A percentile compares a stretch with the other conserved stretches of the same genome.
These are phyloP conservation scores for Discoglossus pictus DNA, from an alignment of 2,797 vertebrate species.

Conservation along the genomic window DNA sequence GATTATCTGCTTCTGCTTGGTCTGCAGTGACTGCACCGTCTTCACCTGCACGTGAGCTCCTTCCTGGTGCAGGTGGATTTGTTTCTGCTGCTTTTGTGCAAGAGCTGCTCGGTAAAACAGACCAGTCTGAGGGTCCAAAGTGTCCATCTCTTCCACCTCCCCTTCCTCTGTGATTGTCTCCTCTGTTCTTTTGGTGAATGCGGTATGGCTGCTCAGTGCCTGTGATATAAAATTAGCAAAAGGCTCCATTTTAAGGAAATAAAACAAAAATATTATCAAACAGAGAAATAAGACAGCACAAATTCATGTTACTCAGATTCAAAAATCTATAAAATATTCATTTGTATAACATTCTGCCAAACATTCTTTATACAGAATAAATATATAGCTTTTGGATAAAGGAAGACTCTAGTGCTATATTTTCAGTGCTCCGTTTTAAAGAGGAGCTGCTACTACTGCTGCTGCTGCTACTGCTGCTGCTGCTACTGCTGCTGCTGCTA, in stretches of 20 bases:
- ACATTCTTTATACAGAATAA: no score
- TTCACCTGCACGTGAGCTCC: conserved; percentile 76
- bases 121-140: conserved; percentile 95
- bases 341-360: no score
- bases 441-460: no score
- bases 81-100: conserved; percentile 74
- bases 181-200: conserved; percentile 79
- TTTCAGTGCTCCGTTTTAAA: no score
- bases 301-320: no score
- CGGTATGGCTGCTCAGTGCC: conserved; percentile 77
- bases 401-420: no score
- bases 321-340: no score
- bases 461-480: no score
- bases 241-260: conserved; percentile 52
- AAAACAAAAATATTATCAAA: conserved; percentile 42
- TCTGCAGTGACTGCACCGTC: conserved; percentile 78
- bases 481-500: no score
- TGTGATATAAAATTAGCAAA: conserved; percentile 61
- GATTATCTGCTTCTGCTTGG: conserved; percentile 76
- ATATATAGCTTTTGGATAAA: no score
- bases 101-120: conserved; percentile 91
- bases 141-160: conserved; percentile 92
- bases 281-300: background rate
- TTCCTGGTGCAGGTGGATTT: conserved; percentile 70
- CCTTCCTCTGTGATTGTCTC: conserved; percentile 82